Conservation (phyloP, 1,140 invertebrate species). For the Carposina sasakii region DNA sequence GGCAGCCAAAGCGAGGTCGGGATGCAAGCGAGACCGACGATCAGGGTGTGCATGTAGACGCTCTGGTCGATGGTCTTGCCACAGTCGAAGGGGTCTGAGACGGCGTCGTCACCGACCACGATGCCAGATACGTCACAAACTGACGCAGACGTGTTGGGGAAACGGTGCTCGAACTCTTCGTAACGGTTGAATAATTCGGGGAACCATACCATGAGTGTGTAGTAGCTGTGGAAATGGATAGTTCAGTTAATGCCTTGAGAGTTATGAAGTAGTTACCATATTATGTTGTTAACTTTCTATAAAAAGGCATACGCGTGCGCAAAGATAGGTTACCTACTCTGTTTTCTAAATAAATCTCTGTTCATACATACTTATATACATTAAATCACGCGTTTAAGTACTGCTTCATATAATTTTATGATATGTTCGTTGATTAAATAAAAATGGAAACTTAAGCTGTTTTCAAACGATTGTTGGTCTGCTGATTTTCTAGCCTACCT, state of each 20-base stretch:
- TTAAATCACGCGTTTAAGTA: too few relatives aligned
- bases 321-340: too few relatives aligned
- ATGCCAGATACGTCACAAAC: slow-evolving; percentile 81
- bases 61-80: slow-evolving; percentile 74
- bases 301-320: too few relatives aligned
- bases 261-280: too few relatives aligned
- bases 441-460: too few relatives aligned
- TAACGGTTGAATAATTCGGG: slow-evolving; percentile 85
- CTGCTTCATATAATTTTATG: too few relatives aligned
- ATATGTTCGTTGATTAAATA: too few relatives aligned
- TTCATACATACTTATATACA: too few relatives aligned
- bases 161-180: slow-evolving; percentile 77
- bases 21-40: slow-evolving; percentile 82
- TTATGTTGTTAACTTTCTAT: too few relatives aligned
- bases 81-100: slow-evolving; percentile 70
- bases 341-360: too few relatives aligned
- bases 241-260: neutral
- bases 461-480: too few relatives aligned
- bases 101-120: slow-evolving; percentile 53
- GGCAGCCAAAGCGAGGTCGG: slow-evolving; percentile 82
- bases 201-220: slow-evolving; percentile 89
- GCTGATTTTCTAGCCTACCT: too few relatives aligned
- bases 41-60: slow-evolving; percentile 82
- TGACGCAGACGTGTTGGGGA: slow-evolving; percentile 77
- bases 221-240: slow-evolving; percentile 75